Base-by-base conservation (phyloP, 2,888 invertebrate species). In the Mechanitis mazaeus region DNA sequence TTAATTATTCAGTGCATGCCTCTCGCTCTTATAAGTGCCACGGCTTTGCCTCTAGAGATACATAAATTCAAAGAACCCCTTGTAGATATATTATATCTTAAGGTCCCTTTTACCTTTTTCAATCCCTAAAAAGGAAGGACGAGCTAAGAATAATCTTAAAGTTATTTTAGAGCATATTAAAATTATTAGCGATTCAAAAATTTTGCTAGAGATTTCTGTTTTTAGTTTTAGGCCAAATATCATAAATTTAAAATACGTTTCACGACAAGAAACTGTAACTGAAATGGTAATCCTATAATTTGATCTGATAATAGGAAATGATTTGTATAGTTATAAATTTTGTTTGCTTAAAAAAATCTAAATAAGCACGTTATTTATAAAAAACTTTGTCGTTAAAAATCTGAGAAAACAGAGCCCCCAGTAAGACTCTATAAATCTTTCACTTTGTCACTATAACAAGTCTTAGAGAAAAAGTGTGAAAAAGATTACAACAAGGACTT, bases 61-160 rank as follows among this genome's bases (percentile, higher is more conserved):
- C 59, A 61, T 63, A 67, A 65, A 67, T 63, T 58, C 55, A 54
- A 60, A 56, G 59, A 60, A 56, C 60, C 55, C 20, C 60, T 60
- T 53, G 55, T 54, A 61, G 58, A 64, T 64, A 61, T 66, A 59
- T 66, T 58, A 61, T 63, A 61, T 58, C 61, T 56, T 58, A 53
- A 33, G 45, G 20, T 28, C 20, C 20, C 20, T 20, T 20, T 20
- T 20, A 64, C 60, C 61, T 66, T 60, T 63, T 60, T 59, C 59
- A 54, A 65, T 61, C 56, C 56, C 54, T 60, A 59, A 59, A 65
- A 63, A 59, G 58, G 50, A 59, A 45, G 33, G 57, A 46, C 33
- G 20, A 46, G 47, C 28, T 28, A 47, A 47, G 7, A 47, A 6
- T 28, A 47, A 47, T 47, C n/a, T 47, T n/a, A 20, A 3, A 7